Conservation (phyloP, 1,140 invertebrate genomes). For the Halictus rubicundus region DNA sequence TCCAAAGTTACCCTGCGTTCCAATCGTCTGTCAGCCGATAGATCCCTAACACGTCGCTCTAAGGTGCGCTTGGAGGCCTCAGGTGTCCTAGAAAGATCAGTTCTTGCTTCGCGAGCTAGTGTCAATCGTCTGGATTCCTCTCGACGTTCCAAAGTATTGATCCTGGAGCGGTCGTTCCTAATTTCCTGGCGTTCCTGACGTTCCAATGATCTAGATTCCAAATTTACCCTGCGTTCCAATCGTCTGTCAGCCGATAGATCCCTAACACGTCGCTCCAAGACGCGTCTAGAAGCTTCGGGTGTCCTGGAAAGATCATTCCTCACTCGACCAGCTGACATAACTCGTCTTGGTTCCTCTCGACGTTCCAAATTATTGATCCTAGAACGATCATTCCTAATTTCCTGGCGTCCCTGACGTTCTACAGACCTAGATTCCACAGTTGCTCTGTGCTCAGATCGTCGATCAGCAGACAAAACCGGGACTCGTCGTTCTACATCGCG, state of each 20-base stretch:
- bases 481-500: not conserved
- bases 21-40: not conserved
- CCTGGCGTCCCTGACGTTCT: not conserved
- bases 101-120: too few relatives aligned
- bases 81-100: not conserved
- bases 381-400: not conserved
- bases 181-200: not conserved
- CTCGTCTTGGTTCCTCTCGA: not conserved
- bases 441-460: not conserved
- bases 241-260: not conserved
- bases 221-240: not conserved
- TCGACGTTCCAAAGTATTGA: not conserved
- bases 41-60: not conserved
- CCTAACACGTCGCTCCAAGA: not conserved
- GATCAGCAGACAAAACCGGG: not conserved
- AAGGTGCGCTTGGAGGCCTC: not conserved
- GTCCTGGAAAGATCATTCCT: not conserved
- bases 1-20: not conserved
- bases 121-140: constrained; percentile 13
- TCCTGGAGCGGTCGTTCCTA: not conserved
- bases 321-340: not conserved
- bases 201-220: not conserved
- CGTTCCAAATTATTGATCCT: not conserved
- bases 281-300: not conserved
- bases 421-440: not conserved